Evolutionary conservation across 2,888 invertebrate species (phyloP), one percentile per base, ranked within the genome.

Genomic region (Tetragonisca angustula): DNA sequence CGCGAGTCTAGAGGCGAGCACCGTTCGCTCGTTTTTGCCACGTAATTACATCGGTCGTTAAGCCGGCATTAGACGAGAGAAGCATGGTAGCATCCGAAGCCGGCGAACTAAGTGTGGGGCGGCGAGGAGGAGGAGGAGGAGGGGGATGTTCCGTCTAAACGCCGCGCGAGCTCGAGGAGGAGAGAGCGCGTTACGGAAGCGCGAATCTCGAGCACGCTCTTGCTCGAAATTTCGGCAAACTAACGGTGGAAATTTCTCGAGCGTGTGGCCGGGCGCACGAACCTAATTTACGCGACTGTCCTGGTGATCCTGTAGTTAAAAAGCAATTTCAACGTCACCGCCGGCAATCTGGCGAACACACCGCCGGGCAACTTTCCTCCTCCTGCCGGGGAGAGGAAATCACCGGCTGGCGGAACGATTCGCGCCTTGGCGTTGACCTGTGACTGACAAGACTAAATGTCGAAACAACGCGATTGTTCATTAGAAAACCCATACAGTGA

Each of bases 31-130:
- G 74, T 79, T 76, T 79, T 69, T 76, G 56, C 77, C 71, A 50
- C 81, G 61, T 84, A 86, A 81, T 86, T 84, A 81, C 81, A 67
- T 61, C 68, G 81, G 72, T 84, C 84, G 69, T 83, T 83, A 83
- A 75, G 84, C 79, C 21, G 49, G 68, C 67, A 73, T 84, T 69
- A 76, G 50, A 56, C 49, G 36, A 62, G 32, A 64, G 49, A 64
- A 24, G 43, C 62, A 13, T n/a, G 59, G 59, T 24, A 32, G 50
- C 69, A 50, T 43, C 43, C 43, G 43, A 43, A 43, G 43, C 9
- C 43, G 43, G 43, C 9, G 43, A 9, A 9, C 43, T 36, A 32
- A 32, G 32, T 32, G 32, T 3, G 4, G 32, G 4, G 3, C 9
- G 36, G 36, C 27, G 27, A 32, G 32, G 32, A 32, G 32, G 32